Conservation (phyloP, 2,888 invertebrate genomes). For the Ectemnius cavifrons region DNA sequence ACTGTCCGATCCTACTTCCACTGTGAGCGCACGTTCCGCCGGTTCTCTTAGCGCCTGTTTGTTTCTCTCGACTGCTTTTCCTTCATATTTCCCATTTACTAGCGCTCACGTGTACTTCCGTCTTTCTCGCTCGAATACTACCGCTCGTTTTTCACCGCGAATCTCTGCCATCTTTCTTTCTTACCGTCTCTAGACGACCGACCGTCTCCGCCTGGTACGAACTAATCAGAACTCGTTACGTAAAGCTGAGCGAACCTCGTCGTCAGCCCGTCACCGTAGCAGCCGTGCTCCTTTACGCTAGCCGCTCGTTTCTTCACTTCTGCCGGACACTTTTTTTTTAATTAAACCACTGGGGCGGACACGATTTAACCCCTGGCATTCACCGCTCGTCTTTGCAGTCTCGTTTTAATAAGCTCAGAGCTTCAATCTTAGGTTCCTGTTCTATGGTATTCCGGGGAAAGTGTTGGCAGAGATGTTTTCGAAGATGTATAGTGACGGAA, state of each 20-base stretch:
- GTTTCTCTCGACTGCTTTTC: constrained; percentile 19
- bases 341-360: not conserved
- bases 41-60: constrained; percentile 5
- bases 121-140: not conserved
- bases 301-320: not conserved
- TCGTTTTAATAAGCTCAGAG: not conserved
- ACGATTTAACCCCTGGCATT: not conserved
- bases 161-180: constrained; percentile 31
- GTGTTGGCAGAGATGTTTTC: too few relatives aligned
- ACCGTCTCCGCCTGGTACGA: constrained; percentile 66
- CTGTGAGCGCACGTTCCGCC: constrained; percentile 1
- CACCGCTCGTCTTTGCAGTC: not conserved
- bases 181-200: constrained; percentile 42
- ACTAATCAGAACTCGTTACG: constrained; percentile 68
- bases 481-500: too few relatives aligned
- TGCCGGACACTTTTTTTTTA: not conserved
- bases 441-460: too few relatives aligned
- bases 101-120: not conserved
- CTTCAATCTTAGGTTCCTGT: not conserved
- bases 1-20: constrained; percentile 18
- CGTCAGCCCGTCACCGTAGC: constrained; percentile 13
- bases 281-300: constrained; percentile 8
- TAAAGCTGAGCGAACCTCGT: constrained; percentile 48
- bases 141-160: constrained; percentile 14
- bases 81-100: not conserved